Evolutionary conservation across 1,140 invertebrate species (phyloP).

Genomic region (Gonioctena quinquepunctata): DNA sequence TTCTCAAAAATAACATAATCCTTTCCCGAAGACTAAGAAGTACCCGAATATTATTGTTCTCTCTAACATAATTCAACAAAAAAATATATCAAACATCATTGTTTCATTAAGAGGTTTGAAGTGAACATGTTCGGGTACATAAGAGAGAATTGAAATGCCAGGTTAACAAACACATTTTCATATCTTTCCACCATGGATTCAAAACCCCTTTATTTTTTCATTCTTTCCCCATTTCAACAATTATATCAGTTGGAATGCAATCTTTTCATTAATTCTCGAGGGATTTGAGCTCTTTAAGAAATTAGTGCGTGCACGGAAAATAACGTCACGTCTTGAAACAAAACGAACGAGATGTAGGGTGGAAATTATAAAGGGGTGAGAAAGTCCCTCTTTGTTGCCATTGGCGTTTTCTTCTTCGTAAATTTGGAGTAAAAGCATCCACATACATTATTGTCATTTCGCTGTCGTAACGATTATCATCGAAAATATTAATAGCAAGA

Average conservation of each 20-base stretch:
- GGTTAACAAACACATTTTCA: too few relatives aligned
- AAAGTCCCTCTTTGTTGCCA: slow-evolving; percentile 41
- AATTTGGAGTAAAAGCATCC: slow-evolving; percentile 44
- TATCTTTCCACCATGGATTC: too few relatives aligned
- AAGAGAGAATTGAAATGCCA: too few relatives aligned
- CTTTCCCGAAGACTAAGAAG: too few relatives aligned
- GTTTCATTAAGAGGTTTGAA: too few relatives aligned
- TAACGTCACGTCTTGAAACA: slow-evolving; percentile 44
- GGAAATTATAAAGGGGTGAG: slow-evolving; percentile 46
- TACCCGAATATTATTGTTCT: too few relatives aligned
- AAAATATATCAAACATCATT: too few relatives aligned
- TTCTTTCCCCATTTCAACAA: slow-evolving; percentile 6
- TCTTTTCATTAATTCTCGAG: slow-evolving; percentile 38
- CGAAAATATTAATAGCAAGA: slow-evolving; percentile 53
- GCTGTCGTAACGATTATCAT: slow-evolving; percentile 52
- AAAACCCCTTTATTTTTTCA: neutral
- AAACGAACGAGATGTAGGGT: slow-evolving; percentile 49
- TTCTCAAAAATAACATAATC: too few relatives aligned
- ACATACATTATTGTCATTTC: slow-evolving; percentile 55
- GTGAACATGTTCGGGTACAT: too few relatives aligned
- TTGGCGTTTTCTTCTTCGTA: slow-evolving; percentile 40
- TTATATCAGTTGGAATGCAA: slow-evolving; percentile 28
- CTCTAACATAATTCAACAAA: too few relatives aligned
- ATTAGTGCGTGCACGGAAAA: slow-evolving; percentile 45
- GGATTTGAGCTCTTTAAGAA: slow-evolving; percentile 33